Evolutionary conservation across 2,888 invertebrate genomes (phyloP), one percentile per base, ranked within the genome.

Genomic region (Drosophila lutescens): DNA sequence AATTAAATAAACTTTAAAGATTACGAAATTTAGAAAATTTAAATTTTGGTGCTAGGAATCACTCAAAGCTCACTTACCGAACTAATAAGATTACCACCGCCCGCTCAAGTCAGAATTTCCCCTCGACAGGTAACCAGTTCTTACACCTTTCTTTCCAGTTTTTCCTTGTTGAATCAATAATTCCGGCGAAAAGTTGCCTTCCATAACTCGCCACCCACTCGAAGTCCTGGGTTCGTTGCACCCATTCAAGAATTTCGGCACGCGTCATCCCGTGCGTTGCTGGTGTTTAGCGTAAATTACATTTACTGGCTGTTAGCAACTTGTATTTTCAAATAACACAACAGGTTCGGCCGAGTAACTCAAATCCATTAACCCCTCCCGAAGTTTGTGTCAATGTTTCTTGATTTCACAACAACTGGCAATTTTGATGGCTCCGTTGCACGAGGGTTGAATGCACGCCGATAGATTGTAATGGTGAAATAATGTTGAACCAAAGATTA

Each of bases 261-360:
- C 56, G 65, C 63, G 66, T 54, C 65, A 46, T 66, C 32, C 30
- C 38, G 41, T 36, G 66, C 36, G 56, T 17, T 44, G 50, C 38
- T 50, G 51, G 53, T 65, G 55, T 36, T 51, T 59, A 20, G 44
- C 53, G 51, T 32, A 47, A 70, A 62, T 56, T 62, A 58, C 46
- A 53, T 34, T 47, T 58, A 47, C 41, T 55, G 60, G 59, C 51
- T 60, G 54, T 66, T 72, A 65, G 71, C 51, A 70, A 60, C 54
- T 60, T 72, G 68, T 50, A 47, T 77, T 66, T 67, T 32, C 44
- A 54, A 62, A 71, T 44, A 56, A 65, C 46, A 44, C 51, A 79
- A 81, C 85, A 70, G 80, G 85, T 81, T 80, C 72, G 38, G 40
- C 50, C 50, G 61, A 66, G 62, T 65, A 66, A 65, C 49, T 58